Base-by-base conservation (phyloP, 2,888 invertebrate species). In the Melieria picta region DNA sequence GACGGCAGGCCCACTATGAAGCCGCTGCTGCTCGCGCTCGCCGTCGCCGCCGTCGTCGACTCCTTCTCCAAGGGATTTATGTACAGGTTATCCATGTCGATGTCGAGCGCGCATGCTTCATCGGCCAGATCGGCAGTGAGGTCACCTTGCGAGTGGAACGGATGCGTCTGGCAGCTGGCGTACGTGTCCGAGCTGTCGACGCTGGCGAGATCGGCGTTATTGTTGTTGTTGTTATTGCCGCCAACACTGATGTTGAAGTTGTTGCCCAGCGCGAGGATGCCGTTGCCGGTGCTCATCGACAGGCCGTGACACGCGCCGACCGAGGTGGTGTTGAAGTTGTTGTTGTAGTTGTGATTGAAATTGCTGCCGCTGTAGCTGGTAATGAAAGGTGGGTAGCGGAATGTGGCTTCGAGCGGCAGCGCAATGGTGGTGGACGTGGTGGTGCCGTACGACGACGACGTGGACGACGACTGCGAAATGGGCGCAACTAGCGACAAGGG, bases 81-180 rank as follows among this genome's bases (percentile, higher is more conserved):
- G 88, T 95, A 95, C 84, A 95, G 89, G 89, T 94, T 95, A 87
- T 94, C 94, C 87, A 91, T 91, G 87, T 92, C 92, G 65, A 88
- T 87, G 79, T 86, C 87, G 71, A 87, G 73, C 6, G 85, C 83
- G 72, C 83, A 86, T 42, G 83, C 83, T 77, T 85, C 85, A 75
- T 87, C 87, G 48, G 79, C 83, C 87, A 88, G 88, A 72, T 87
- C 87, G 83, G 88, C 88, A 79, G 91, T 91, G 84, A 92, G 89
- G 88, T 93, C 93, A 85, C 91, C 93, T 89, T 94, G 94, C 82
- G 95, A 95, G 88, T 93, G 92, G 89, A 94, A 96, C 84, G 96
- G 96, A 90, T 97, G 96, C 84, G 97, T 97, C 89, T 96, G 94
- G 90, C 97, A 97, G 88, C 96, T 97, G 88, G 96, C 96, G 89